These are phyloP conservation scores for Drosophila picticornis DNA, from an alignment of 2,888 invertebrate species.

Conservation along the genomic window DNA sequence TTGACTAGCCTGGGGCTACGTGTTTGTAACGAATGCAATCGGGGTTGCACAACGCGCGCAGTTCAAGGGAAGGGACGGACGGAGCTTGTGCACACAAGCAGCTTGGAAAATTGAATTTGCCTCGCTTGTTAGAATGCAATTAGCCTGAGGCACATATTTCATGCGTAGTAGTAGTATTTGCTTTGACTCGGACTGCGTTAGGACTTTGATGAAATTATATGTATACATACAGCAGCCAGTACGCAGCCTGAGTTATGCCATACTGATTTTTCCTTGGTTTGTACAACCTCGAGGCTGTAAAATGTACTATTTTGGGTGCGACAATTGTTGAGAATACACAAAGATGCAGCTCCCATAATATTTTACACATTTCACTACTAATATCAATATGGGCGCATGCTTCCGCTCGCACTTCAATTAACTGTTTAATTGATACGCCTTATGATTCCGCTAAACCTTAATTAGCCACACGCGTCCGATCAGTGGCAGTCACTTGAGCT, in stretches of 20 bases:
- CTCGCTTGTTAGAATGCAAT: constrained; percentile 84
- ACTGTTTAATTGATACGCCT: constrained; percentile 74
- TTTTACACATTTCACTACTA: constrained; percentile 19
- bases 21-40: constrained; percentile 68
- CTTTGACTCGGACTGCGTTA: constrained; percentile 50
- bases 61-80: constrained; percentile 8
- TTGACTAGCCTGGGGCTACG: constrained; percentile 48
- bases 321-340: constrained; percentile 24
- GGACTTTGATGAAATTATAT: constrained; percentile 60
- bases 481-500: constrained; percentile 55
- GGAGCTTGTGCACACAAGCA: constrained; percentile 62
- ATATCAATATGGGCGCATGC: constrained; percentile 20
- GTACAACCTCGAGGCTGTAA: constrained; percentile 21
- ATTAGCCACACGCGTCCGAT: constrained; percentile 69
- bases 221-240: constrained; percentile 35
- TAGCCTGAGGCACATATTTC: constrained; percentile 76
- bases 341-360: constrained; percentile 27
- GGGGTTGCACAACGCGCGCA: constrained; percentile 59
- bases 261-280: constrained; percentile 33
- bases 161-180: constrained; percentile 57
- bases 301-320: background rate
- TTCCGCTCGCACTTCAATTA: constrained; percentile 54
- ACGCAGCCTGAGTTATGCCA: constrained; percentile 9
- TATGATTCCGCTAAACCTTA: constrained; percentile 41
- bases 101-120: constrained; percentile 82